These are phyloP conservation scores for Pseudachorutes palmiensis DNA, from an alignment of 1,140 invertebrate species.

Conservation along the genomic window DNA sequence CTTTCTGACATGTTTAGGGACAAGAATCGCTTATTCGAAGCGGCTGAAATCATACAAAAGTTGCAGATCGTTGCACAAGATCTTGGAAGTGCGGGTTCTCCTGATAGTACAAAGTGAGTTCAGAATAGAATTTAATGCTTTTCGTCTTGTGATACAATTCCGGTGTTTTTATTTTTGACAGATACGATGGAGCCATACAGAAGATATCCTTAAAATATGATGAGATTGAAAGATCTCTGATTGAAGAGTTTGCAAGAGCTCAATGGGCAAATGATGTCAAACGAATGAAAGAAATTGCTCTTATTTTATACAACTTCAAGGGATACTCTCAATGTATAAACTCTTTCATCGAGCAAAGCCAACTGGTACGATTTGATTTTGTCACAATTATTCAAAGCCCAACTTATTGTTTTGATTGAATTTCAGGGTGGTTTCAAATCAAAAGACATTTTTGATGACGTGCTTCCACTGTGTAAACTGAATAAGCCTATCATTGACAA, in stretches of 20 bases:
- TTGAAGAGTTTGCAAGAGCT: conserved; percentile 88
- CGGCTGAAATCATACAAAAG: conserved; percentile 98
- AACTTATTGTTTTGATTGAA: conserved; percentile 39
- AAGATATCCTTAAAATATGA: conserved; percentile 92
- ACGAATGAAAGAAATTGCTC: conserved; percentile 88
- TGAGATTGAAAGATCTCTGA: conserved; percentile 83
- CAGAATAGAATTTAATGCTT: background rate
- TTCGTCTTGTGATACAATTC: background rate
- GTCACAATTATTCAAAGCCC: background rate
- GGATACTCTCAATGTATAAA: conserved; percentile 92
- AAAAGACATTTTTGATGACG: conserved; percentile 83
- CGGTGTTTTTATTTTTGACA: conserved; percentile 40
- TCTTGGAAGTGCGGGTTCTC: conserved; percentile 52
- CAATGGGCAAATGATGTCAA: conserved; percentile 71
- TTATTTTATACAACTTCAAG: conserved; percentile 88
- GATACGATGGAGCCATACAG: conserved; percentile 78
- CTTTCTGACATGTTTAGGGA: conserved; percentile 81
- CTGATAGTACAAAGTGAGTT: conserved; percentile 53
- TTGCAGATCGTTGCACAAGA: conserved; percentile 92
- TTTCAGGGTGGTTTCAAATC: conserved; percentile 59
- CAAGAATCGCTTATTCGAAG: conserved; percentile 76
- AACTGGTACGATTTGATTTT: conserved; percentile 56
- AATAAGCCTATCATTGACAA: conserved; percentile 80
- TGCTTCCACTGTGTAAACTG: conserved; percentile 79
- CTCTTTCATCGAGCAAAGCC: conserved; percentile 93